Base-by-base conservation (phyloP, 2,797 vertebrate genomes). In the Hipposideros larvatus region DNA sequence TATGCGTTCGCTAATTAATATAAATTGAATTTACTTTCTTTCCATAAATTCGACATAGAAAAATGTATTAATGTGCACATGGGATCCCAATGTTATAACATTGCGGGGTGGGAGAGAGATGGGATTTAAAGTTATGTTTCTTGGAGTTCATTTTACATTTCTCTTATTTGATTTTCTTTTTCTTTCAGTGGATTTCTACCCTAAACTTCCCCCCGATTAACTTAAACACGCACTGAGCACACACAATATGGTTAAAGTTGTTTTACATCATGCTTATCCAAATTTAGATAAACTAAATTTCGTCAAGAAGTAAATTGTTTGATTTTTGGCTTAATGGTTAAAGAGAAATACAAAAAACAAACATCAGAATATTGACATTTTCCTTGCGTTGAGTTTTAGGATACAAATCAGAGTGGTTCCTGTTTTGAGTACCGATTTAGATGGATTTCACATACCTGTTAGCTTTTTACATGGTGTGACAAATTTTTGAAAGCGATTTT, bases 401-500 rank as follows among this genome's bases (percentile, higher is more conserved):
- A 51, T 46, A 41, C 73, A 68, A 73, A 66, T 59, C 79, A 28
- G 41, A 34, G 41, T 51, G 79, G 74, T 84, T 78, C 14, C 14
- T 70, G 43, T 71, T 91, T 89, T 61, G 41, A 93, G 9, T 41
- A 96, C 65, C 34, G 26, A n/a, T 93, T 92, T 94, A 79, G 85
- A 82, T 94, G 93, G 75, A 82, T 91, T 97, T 95, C 75, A 78
- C 85, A 79, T 96, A 96, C 97, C 96, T 96, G 96, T 93, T 96
- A 87, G 88, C 79, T 91, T 65, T 97, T 97, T 96, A 98, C 92
- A 85, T 94, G 92, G 88, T 95, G 97, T 97, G 96, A 96, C 97
- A 95, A 97, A 97, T 97, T 96, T 94, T 92, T 96, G 95, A 97
- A 97, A 97, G 95, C 79, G 43, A 8, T 84, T 96, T 96, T 96